Evolutionary conservation across 2,113 vertebrate species (phyloP), one percentile per base, ranked within the genome.

Genomic region (Stigmatopora argus): DNA sequence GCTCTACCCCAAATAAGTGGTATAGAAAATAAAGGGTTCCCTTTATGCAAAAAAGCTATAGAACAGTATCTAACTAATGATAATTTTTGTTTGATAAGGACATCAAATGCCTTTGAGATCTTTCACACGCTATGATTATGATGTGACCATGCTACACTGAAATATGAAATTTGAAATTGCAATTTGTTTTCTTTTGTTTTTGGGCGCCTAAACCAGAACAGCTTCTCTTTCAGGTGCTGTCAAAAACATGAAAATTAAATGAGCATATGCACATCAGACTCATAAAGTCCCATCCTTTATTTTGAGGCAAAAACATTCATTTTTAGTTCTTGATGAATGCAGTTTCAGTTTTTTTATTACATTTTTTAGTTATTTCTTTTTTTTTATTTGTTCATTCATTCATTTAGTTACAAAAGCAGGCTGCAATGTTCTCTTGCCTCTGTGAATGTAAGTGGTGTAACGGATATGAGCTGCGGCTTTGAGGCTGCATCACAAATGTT

Each of bases 381-480:
- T 31, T 31, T 31, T 41, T 41, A 41, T 41, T 41, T 41, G 38
- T 41, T 41, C 7, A 41, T 41, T 41, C 38, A 41, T 41, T 10
- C 38, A 8, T 41, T 41, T 41, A 41, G 38, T 48, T 4, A 34
- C 59, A 23, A 12, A 45, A 21, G 38, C 59, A 61, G 69, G 48
- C 8, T 47, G 45, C 0, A 0, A 31, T 31, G 26, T 31, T 31
- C 26, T 31, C 26, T 31, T 21, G 21, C 6, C 52, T 55, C 13
- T 5, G 15, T 51, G 31, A 44, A 53, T n/a, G 66, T 19, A 38
- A 34, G 34, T 0, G 38, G 49, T n/a, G 21, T 41, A 65, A 11
- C 66, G 62, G 73, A 78, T 71, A 67, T 74, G 75, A 64, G 51
- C 55, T 77, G 84, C 0, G 78, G 78, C 41, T 86, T 79, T 52